These are phyloP conservation scores for Aphodius granarius DNA, from an alignment of 2,888 invertebrate genomes.

Conservation along the genomic window DNA sequence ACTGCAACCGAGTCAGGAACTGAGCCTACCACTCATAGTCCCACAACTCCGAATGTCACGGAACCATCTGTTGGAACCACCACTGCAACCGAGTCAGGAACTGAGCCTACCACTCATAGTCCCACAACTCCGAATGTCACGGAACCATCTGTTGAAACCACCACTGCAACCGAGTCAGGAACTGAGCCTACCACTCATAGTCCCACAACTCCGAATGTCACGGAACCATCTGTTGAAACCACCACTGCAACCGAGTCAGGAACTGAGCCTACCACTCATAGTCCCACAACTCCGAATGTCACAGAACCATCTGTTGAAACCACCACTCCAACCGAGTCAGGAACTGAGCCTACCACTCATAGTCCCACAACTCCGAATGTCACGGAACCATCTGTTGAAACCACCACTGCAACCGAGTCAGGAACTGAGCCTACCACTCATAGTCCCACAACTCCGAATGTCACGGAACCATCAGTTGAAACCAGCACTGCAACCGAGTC, in stretches of 20 bases:
- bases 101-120: background rate
- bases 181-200: background rate
- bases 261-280: background rate
- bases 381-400: background rate
- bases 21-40: background rate
- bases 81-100: background rate
- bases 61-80: background rate
- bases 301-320: background rate
- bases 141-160: background rate
- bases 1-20: background rate
- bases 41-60: background rate
- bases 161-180: background rate
- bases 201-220: background rate
- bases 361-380: background rate
- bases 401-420: background rate
- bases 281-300: background rate
- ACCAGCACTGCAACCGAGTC: background rate
- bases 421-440: background rate
- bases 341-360: background rate
- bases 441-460: background rate
- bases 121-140: background rate
- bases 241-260: background rate
- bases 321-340: background rate
- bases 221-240: background rate
- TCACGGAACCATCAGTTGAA: background rate